These are phyloP conservation scores for Subacronicta megacephala DNA, from an alignment of 2,888 invertebrate genomes.

Conservation along the genomic window DNA sequence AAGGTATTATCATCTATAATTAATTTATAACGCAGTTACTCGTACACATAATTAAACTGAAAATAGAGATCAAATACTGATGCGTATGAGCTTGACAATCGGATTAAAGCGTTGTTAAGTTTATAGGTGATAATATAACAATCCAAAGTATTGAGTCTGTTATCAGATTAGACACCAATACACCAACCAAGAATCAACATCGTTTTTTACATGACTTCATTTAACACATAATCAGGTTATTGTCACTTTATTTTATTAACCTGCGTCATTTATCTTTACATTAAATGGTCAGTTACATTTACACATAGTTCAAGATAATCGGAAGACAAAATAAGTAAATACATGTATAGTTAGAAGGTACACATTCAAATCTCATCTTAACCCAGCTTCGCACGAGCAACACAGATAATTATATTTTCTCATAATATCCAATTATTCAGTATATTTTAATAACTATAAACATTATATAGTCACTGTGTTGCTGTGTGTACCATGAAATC, in stretches of 20 bases:
- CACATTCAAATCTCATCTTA: slow-evolving; percentile 48
- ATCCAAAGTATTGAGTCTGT: slow-evolving; percentile 8
- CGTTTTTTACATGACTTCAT: too few species aligned
- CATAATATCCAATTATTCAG: slow-evolving; percentile 47
- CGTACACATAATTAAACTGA: slow-evolving; percentile 25
- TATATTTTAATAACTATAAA: slow-evolving; percentile 53
- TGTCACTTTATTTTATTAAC: slow-evolving; percentile 56
- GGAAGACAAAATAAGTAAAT: slow-evolving; percentile 60
- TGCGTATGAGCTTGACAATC: slow-evolving; percentile 28
- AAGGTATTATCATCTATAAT: slow-evolving; percentile 24
- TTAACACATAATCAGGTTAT: slow-evolving; percentile 35
- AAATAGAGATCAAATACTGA: slow-evolving; percentile 46
- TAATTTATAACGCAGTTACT: slow-evolving; percentile 14
- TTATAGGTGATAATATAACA: slow-evolving; percentile 31
- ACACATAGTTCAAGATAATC: slow-evolving; percentile 54
- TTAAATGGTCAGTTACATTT: slow-evolving; percentile 50
- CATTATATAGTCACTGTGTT: slow-evolving; percentile 48
- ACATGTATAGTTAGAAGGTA: slow-evolving; percentile 55
- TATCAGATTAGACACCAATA: slow-evolving; percentile 15
- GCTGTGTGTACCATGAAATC: slow-evolving; percentile 62
- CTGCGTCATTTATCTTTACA: slow-evolving; percentile 41
- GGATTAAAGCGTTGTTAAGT: slow-evolving; percentile 19
- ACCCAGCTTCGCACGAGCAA: slow-evolving; percentile 47
- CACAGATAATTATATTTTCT: slow-evolving; percentile 50
- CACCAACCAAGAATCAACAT: slow-evolving; percentile 37